Evolutionary conservation across 2,888 invertebrate species (phyloP).

Genomic region (Cerastoderma edule): DNA sequence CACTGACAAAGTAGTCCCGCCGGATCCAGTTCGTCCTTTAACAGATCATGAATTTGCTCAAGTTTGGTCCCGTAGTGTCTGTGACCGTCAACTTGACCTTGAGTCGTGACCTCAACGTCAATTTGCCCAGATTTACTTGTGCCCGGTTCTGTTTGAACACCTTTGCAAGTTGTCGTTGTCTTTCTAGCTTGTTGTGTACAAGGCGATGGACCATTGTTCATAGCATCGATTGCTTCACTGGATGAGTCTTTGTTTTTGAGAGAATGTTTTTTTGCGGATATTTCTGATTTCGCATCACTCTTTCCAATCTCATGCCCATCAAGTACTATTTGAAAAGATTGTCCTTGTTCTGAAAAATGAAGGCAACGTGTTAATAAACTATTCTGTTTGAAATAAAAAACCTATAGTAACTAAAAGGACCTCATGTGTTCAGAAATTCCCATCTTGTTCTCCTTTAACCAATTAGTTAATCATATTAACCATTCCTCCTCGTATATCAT

Average conservation of each 20-base stretch:
- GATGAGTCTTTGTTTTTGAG: not conserved
- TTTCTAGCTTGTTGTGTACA: not conserved
- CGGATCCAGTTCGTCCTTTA: conserved; percentile 51
- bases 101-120: not conserved
- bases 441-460: too few species aligned
- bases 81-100: not conserved
- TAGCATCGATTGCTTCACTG: not conserved
- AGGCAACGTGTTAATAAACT: too few species aligned
- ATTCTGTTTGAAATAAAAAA: too few species aligned
- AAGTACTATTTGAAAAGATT: not conserved
- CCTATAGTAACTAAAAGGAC: too few species aligned
- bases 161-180: not conserved
- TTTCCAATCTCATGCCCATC: not conserved
- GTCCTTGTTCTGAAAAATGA: conserved; percentile 3
- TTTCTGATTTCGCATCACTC: not conserved
- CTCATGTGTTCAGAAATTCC: too few species aligned
- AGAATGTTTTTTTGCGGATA: not conserved
- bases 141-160: conserved; percentile 8
- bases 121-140: not conserved
- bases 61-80: conserved; percentile 28
- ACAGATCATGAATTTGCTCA: conserved; percentile 46
- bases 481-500: too few species aligned
- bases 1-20: conserved; percentile 47
- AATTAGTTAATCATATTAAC: too few species aligned
- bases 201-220: not conserved